phyloP scores from a whole-genome alignment of 1,140 invertebrate species.

The Trichoplusia ni region DNA sequence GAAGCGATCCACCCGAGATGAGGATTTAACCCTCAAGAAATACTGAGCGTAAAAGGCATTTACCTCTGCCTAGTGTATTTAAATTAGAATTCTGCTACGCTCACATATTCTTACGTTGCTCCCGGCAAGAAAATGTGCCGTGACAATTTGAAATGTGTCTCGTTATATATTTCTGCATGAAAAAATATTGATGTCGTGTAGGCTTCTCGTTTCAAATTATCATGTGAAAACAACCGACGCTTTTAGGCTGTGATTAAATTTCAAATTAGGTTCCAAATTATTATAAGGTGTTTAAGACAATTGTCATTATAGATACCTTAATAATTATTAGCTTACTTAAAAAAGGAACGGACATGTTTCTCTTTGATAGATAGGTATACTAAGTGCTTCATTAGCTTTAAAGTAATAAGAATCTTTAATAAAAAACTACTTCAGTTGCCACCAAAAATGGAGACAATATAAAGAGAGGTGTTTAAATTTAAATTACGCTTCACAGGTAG shows the following conservation, averaged over 20 bases:
- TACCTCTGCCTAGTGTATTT: conserved; percentile 3
- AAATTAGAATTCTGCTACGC: conserved; percentile 3
- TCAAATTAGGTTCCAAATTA: too few relatives aligned
- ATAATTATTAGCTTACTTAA: too few relatives aligned
- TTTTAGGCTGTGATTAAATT: too few relatives aligned
- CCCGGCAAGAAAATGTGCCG: neutral
- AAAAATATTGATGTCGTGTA: neutral
- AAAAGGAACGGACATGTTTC: too few relatives aligned
- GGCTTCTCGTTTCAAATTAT: too few relatives aligned
- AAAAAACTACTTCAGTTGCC: too few relatives aligned
- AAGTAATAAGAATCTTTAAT: too few relatives aligned
- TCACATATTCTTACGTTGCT: neutral
- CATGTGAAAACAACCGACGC: too few relatives aligned
- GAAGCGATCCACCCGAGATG: neutral
- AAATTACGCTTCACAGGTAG: conserved; percentile 38
- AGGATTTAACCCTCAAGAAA: conserved; percentile 6
- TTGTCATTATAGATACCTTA: too few relatives aligned
- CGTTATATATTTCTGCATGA: neutral
- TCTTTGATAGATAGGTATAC: too few relatives aligned
- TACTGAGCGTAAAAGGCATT: conserved; percentile 3
- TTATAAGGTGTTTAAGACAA: too few relatives aligned
- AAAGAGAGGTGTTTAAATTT: conserved; percentile 34
- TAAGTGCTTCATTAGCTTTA: too few relatives aligned
- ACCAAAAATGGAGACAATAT: conserved; percentile 23
- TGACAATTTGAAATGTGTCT: neutral